Percentiles rank a stretch among this genome's conserved stretches.
phyloP scores from a whole-genome alignment of 2,113 vertebrate genomes.

The Callaeas wilsoni region DNA sequence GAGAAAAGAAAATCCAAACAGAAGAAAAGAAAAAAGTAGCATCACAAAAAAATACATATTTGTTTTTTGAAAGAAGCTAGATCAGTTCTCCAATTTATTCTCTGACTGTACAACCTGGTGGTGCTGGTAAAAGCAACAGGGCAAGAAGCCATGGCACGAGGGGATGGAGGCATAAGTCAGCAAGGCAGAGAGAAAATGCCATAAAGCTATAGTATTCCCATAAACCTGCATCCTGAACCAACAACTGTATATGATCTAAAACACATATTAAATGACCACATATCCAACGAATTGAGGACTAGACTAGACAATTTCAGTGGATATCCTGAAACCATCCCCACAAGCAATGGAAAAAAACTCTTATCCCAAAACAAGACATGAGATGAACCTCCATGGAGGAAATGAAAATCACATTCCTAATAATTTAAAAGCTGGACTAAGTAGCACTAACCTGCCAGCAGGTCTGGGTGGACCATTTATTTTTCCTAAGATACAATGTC shows the following conservation, averaged over 20 bases:
- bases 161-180: not conserved
- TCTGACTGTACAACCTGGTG: not conserved
- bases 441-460: not conserved
- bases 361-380: not conserved
- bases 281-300: not conserved
- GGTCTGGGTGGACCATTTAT: not conserved
- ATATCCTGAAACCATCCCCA: not conserved
- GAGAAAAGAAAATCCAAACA: not conserved
- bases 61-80: not conserved
- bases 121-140: not conserved
- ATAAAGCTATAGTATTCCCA: not conserved
- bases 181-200: not conserved
- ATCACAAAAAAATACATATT: not conserved
- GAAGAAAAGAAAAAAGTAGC: not conserved
- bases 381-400: not conserved
- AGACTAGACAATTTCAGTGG: not conserved
- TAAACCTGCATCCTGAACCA: not conserved
- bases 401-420: not conserved
- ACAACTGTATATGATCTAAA: not conserved
- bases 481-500: not conserved
- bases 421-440: not conserved
- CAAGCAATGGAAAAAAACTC: not conserved
- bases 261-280: not conserved
- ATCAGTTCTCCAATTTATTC: not conserved
- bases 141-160: not conserved